Base-by-base conservation (phyloP, 1,140 invertebrate species). In the Dendroctonus ponderosae region DNA sequence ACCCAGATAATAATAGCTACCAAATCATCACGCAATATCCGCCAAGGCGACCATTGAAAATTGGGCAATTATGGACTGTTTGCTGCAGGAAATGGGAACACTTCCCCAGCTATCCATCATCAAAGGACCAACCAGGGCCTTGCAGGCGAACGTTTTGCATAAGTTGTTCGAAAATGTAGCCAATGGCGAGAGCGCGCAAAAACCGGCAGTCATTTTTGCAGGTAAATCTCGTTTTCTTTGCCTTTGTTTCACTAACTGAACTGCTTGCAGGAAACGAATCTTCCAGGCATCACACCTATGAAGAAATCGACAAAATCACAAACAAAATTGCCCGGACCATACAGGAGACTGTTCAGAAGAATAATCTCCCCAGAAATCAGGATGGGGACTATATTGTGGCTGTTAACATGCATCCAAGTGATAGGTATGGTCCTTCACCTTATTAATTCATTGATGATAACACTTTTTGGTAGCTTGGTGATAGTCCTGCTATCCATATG, bases 331-430 rank as follows among this genome's bases (percentile, higher is more conserved):
- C 74, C 6, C 69, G 67, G 48, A 70, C 64, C 7, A 72, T 72
- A 56, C 63, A 63, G 48, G 60, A 68, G 41, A 62, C 49, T 8
- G 71, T 73, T n/a, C 12, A 46, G 2, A 66, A 68, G 72, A 72
- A 75, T 68, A 75, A 76, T 38, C 70, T 80, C 37, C 41, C 68
- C 6, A 73, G 79, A 2, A 90, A 90, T 71, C 72, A 72, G 1
- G 87, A 90, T 74, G 85, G 85, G 0, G 87, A 89, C 70, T 85
- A 80, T 62, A 82, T 92, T 4, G 81, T 93, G 0, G 89, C 86
- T 2, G 88, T 94, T 0, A 90, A 87, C 72, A 85, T 94, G 83
- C 84, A 86, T 62, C 90, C 91, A 0, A 85, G 87, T 8, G 86
- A 91, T 41, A 67, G 52, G 65, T 67, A 54, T 7, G 2, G 4